These are phyloP conservation scores for Yponomeuta plumbellus DNA, from an alignment of 2,888 invertebrate genomes.

Conservation along the genomic window DNA sequence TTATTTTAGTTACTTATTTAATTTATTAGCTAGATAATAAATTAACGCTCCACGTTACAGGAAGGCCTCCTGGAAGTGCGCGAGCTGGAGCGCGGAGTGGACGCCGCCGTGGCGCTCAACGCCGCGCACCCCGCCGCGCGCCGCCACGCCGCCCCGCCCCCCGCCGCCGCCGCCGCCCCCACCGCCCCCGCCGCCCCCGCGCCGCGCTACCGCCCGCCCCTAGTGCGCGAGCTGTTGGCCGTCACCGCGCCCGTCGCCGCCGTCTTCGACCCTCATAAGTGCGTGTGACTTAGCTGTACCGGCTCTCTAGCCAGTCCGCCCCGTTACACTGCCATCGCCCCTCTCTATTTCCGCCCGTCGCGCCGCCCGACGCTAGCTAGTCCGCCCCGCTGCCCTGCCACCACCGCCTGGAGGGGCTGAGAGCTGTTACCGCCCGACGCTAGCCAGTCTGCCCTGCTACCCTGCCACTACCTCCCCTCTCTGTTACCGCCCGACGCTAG, in stretches of 20 bases:
- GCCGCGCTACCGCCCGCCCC: slow-evolving; percentile 58
- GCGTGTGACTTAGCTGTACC: no score
- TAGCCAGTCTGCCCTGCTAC: no score
- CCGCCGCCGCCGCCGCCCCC: slow-evolving; percentile 22
- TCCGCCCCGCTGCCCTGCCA: no score
- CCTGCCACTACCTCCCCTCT: no score
- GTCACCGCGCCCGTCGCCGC: slow-evolving; percentile 81
- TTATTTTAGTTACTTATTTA: no score
- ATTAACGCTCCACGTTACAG: slow-evolving; percentile 35
- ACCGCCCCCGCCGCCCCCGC: slow-evolving; percentile 25
- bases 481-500: no score
- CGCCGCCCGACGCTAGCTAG: no score
- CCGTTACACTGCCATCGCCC: no score
- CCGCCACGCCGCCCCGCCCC: slow-evolving; percentile 30
- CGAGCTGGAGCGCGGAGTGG: slow-evolving; percentile 87
- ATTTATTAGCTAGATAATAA: neutral
- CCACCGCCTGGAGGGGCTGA: no score
- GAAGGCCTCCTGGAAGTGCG: slow-evolving; percentile 78
- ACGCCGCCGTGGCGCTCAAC: slow-evolving; percentile 82
- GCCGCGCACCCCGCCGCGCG: slow-evolving; percentile 76
- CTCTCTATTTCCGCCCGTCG: no score
- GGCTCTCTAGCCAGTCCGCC: slow-evolving; percentile 67
- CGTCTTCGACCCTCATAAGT: slow-evolving; percentile 77
- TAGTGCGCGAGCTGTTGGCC: slow-evolving; percentile 80
- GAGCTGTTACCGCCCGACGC: no score